Base-by-base conservation (phyloP, 2,888 invertebrate genomes). In the Cephus pygmeus region DNA sequence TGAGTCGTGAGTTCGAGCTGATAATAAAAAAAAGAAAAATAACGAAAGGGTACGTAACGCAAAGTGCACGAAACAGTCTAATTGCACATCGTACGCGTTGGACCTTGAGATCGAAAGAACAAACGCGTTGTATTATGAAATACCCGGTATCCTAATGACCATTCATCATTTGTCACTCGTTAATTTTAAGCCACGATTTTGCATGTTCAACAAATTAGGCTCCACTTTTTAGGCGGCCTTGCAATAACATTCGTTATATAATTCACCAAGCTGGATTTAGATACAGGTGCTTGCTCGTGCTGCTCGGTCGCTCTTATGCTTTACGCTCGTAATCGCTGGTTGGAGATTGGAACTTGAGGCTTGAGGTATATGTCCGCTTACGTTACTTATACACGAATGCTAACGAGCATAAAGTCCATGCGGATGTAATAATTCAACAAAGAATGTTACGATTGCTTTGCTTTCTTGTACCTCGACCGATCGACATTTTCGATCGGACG, bases 91-190 rank as follows among this genome's bases (percentile, higher is more conserved):
- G 12, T 33, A 9, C 15, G 9, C 71, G 31, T 33, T 30, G 71
- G 71, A 30, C 71, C 71, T 71, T 71, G 71, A 71, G 33, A 34
- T 31, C 9, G 71, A 12, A 56, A 56, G 56, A 23, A 56, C 56
- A 56, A 56, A 56, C 56, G 56, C 9, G 76, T 79, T 80, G 76
- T 78, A 82, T 80, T 81, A 79, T 80, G 78, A 81, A 78, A 83
- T 80, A 75, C 77, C 77, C 75, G 69, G 77, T 73, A 81, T 80
- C 81, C 80, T 82, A 80, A 79, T 77, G 78, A 79, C 73, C 80
- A 83, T 82, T 81, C 79, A 81, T 79, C 81, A 83, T 81, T 83
- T 82, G 80, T 80, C 80, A 79, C 73, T 75, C 69, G 78, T 76
- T 78, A 75, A 78, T 78, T 78, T 76, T 76, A 76, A 73, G 78